Evolutionary conservation across 2,113 vertebrate species (phyloP).

Genomic region (Pterophyllum scalare): DNA sequence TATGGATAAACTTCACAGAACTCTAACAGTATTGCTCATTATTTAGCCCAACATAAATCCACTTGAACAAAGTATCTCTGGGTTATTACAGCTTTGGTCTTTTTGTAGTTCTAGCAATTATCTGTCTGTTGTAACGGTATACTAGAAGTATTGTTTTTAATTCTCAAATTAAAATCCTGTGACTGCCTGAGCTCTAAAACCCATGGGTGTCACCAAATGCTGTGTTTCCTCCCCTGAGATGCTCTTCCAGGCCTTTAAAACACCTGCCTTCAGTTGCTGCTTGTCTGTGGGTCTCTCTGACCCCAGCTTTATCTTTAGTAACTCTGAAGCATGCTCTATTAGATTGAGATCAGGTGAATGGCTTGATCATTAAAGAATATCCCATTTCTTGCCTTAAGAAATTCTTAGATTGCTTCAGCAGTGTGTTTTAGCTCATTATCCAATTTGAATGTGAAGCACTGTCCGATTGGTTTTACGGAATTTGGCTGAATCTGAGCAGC

Average conservation of each 20-base stretch:
- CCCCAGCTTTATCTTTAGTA: not conserved
- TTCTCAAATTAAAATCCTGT: not conserved
- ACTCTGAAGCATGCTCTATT: not conserved
- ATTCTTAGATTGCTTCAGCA: no score
- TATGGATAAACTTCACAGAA: conserved; percentile 48
- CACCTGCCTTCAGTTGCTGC: not conserved
- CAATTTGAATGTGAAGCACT: not conserved
- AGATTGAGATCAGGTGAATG: not conserved
- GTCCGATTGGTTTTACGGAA: not conserved
- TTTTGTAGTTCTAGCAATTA: conserved; percentile 4
- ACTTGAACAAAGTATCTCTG: conserved; percentile 10
- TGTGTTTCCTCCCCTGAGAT: not conserved
- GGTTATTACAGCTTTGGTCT: not conserved
- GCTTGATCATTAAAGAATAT: not conserved
- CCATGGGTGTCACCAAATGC: not conserved
- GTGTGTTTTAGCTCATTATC: no score
- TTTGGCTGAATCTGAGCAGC: not conserved
- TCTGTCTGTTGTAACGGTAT: conserved; percentile 6
- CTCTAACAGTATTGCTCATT: conserved; percentile 15
- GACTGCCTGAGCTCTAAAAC: not conserved
- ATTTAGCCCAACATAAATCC: conserved; percentile 2
- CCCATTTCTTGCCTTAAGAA: not conserved
- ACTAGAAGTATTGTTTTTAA: not conserved
- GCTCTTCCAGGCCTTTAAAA: not conserved
- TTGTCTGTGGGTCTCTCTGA: not conserved